A percentile compares a stretch with the other conserved stretches of the same genome.
These are phyloP conservation scores for Onthophagus taurus DNA, from an alignment of 1,140 invertebrate genomes.

Conservation along the genomic window DNA sequence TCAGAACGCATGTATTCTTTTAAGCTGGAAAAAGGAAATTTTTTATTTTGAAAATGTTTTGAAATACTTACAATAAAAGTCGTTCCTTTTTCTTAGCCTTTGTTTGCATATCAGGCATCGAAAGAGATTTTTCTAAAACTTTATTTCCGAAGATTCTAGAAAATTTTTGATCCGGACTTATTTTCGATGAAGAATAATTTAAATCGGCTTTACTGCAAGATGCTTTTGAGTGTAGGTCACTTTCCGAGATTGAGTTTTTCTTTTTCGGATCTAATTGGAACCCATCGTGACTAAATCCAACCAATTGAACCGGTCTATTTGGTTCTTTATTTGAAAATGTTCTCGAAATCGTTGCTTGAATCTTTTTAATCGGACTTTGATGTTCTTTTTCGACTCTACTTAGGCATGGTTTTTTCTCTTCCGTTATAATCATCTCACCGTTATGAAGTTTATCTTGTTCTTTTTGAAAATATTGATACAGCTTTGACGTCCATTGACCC, in stretches of 20 bases:
- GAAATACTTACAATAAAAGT: constrained; percentile 52
- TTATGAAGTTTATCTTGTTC: constrained; percentile 65
- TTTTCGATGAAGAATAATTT: constrained; percentile 15
- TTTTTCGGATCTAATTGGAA: constrained; percentile 41
- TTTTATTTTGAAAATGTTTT: neutral
- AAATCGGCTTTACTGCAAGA: constrained; percentile 21
- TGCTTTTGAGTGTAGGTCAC: constrained; percentile 19
- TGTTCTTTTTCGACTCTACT: constrained; percentile 22
- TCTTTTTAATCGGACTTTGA: constrained; percentile 38
- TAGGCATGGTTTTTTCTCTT: constrained; percentile 17
- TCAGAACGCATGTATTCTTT: constrained; percentile 64
- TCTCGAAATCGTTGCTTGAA: constrained; percentile 43
- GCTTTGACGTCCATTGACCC: constrained; percentile 87
- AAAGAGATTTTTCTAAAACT: constrained; percentile 65
- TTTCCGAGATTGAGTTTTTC: constrained; percentile 13
- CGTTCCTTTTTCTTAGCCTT: constrained; percentile 59
- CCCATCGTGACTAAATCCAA: constrained; percentile 47
- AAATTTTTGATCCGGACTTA: constrained; percentile 36
- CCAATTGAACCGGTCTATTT: constrained; percentile 41
- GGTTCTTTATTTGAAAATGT: constrained; percentile 41
- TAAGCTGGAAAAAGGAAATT: constrained; percentile 42
- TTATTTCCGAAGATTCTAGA: constrained; percentile 39
- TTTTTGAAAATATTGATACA: constrained; percentile 81
- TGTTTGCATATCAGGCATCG: constrained; percentile 73
- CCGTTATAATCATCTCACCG: constrained; percentile 35